Base-by-base conservation (phyloP, 2,888 invertebrate genomes). In the Liopterus haemorrhoidalis region DNA sequence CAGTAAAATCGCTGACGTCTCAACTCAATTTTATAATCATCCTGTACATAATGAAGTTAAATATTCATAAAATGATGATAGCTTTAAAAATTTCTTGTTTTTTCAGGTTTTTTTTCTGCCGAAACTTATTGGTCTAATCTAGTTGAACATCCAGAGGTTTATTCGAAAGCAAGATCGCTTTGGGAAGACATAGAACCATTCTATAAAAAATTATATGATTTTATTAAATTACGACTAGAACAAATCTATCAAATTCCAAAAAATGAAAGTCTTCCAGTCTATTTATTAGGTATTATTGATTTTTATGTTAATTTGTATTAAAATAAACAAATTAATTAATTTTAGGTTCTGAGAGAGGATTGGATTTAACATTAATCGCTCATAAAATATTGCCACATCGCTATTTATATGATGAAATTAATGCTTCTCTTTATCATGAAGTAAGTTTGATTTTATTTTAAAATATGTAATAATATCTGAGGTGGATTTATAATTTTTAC, bases 281-380 rank as follows among this genome's bases (percentile, higher is more conserved):
- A 74, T 61, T 62, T 73, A 46, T 59, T 76, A 47, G 73, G 77
- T 76, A 65, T 20, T 33, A 36, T 19, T 19, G 42, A 3, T 18
- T 31, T 46, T 32, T 16, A 5, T 20, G 30, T 20, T 36, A n/a
- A 24, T 9, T 64, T 18, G 22, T 33, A n/a, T 11, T 15, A n/a
- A 12, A 33, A 33, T 33, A 16, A 14, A 18, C 20, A 8, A 33
- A 24, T 37, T 38, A 25, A 25, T 22, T 22, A 1, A 18, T 45
- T 66, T n/a, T 64, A 77, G 77, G 70, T 54, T 72, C 75, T 2
- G 62, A 74, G 37, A 69, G 67, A n/a, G 78, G 76, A 46, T 71
- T 73, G 30, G 76, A 78, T 57, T 78, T 77, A 77, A 74, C 72
- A 3, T 71, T 72, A 55, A 56, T 76, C 32, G 74, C 76, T 48